phyloP scores from a whole-genome alignment of 1,140 invertebrate species.

The Epicauta chinensis region DNA sequence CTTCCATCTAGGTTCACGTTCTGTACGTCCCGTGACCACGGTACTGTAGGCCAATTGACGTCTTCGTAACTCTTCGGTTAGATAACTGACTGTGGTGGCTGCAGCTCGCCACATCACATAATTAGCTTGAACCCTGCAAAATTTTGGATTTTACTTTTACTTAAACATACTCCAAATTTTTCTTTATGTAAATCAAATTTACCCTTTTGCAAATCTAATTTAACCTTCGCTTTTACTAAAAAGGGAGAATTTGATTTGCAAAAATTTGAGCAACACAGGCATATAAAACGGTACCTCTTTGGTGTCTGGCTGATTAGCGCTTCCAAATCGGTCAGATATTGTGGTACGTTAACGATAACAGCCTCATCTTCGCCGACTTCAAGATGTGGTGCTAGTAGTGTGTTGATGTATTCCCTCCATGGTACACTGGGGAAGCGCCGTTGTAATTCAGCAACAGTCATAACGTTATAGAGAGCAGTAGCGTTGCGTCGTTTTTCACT shows the following conservation, averaged over 20 bases:
- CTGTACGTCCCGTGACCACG: conserved; percentile 50
- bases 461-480: conserved; percentile 85
- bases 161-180: no score
- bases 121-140: conserved; percentile 54
- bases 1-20: conserved; percentile 51
- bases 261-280: no score
- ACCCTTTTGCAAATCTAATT: no score
- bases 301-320: conserved; percentile 48
- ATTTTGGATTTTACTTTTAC: no score
- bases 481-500: conserved; percentile 87
- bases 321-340: conserved; percentile 52
- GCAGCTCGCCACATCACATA: conserved; percentile 58
- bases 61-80: conserved; percentile 50
- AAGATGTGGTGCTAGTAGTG: conserved; percentile 44
- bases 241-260: no score
- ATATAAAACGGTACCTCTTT: conserved; percentile 43
- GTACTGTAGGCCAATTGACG: conserved; percentile 50
- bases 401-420: conserved; percentile 57
- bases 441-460: conserved; percentile 71
- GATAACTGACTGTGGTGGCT: conserved; percentile 48
- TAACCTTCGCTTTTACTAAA: no score
- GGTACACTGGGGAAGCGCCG: conserved; percentile 61
- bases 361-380: conserved; percentile 43
- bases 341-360: conserved; percentile 55
- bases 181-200: no score